These are phyloP conservation scores for Nixonia krombeini DNA, from an alignment of 1,140 invertebrate genomes.

Conservation along the genomic window DNA sequence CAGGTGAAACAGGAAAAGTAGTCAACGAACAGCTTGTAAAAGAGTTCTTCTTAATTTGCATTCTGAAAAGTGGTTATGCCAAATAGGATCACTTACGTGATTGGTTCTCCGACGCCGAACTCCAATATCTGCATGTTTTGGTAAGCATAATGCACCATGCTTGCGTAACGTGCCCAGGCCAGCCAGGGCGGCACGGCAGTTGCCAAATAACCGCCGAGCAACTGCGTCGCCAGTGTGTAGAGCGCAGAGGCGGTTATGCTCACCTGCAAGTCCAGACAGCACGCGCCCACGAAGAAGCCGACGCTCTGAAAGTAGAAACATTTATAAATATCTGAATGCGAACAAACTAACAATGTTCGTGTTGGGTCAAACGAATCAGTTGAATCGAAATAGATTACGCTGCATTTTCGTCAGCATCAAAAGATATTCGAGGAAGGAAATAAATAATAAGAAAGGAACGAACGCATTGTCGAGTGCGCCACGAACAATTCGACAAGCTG, in stretches of 20 bases:
- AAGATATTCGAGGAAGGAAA: too few relatives aligned
- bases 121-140: conserved; percentile 90
- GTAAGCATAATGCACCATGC: conserved; percentile 88
- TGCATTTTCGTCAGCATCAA: too few relatives aligned
- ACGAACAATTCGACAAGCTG: too few relatives aligned
- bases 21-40: too few relatives aligned
- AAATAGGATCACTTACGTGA: conserved; percentile 74
- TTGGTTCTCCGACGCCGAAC: conserved; percentile 80
- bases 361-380: too few relatives aligned
- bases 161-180: conserved; percentile 84
- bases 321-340: too few relatives aligned
- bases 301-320: conserved; percentile 76
- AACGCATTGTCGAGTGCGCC: too few relatives aligned
- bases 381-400: too few relatives aligned
- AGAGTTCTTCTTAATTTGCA: conserved; percentile 1
- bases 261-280: conserved; percentile 85
- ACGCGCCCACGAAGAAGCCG: conserved; percentile 87
- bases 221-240: conserved; percentile 84
- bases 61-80: not conserved
- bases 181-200: conserved; percentile 84
- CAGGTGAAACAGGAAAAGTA: too few relatives aligned
- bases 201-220: conserved; percentile 87
- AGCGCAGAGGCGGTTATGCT: conserved; percentile 86
- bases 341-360: too few relatives aligned
- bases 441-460: too few relatives aligned